A percentile compares a stretch with the other conserved stretches of the same genome.
These are phyloP conservation scores for Drosophila maculinotata DNA, from an alignment of 2,888 invertebrate species.

Conservation along the genomic window DNA sequence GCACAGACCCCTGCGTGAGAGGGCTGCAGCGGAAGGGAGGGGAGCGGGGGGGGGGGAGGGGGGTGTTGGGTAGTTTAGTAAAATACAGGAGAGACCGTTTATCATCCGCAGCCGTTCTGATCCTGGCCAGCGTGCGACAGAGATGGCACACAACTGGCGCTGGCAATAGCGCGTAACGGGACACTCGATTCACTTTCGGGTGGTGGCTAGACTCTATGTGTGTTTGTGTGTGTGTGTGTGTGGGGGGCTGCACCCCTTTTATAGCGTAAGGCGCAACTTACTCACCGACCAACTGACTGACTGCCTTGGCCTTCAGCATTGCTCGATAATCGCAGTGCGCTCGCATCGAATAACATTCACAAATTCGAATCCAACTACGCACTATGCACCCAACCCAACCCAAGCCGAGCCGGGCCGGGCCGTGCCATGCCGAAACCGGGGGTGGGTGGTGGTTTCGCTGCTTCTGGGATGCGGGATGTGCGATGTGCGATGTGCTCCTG, in stretches of 20 bases:
- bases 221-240: neutral
- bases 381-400: conserved; percentile 27
- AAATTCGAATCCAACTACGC: conserved; percentile 64
- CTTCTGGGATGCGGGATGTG: neutral
- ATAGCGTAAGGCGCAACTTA: neutral
- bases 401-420: too few species aligned
- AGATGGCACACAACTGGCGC: conserved; percentile 15
- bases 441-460: conserved; percentile 57
- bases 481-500: conserved; percentile 8
- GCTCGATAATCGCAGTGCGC: conserved; percentile 20
- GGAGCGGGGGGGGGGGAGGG: too few species aligned
- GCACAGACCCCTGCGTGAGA: neutral
- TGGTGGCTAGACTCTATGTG: conserved; percentile 22
- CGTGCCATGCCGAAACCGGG: conserved; percentile 30
- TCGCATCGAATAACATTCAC: conserved; percentile 11
- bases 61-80: too few species aligned
- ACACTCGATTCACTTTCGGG: conserved; percentile 27
- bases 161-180: conserved; percentile 46
- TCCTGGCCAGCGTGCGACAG: conserved; percentile 43
- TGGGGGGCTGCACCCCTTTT: conserved; percentile 11
- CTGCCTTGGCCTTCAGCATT: conserved; percentile 13
- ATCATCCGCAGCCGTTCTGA: conserved; percentile 62
- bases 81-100: conserved; percentile 37
- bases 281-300: neutral
- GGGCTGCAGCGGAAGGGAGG: too few species aligned